phyloP scores from a whole-genome alignment of 2,113 vertebrate species.

The Fukomys damarensis region DNA sequence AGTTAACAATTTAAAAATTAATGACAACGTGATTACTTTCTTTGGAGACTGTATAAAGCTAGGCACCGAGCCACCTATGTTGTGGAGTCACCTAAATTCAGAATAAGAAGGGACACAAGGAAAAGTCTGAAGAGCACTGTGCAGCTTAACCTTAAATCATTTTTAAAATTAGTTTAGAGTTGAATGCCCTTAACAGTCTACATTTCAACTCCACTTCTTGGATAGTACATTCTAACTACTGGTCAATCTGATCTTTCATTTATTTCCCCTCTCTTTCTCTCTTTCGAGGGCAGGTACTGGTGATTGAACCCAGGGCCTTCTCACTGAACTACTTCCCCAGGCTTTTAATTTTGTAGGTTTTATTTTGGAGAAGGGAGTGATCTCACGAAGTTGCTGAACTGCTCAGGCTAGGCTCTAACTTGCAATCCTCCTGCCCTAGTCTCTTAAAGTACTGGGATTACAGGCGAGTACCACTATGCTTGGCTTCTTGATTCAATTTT shows the following conservation, averaged over 20 bases:
- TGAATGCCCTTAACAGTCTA: not conserved
- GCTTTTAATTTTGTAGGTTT: too few relatives aligned
- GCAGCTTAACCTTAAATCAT: not conserved
- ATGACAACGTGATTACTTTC: constrained; percentile 37
- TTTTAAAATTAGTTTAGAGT: not conserved
- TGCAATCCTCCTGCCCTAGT: too few relatives aligned
- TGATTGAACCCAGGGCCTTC: too few relatives aligned
- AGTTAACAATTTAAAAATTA: constrained; percentile 40
- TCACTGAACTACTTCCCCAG: too few relatives aligned
- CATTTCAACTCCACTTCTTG: not conserved
- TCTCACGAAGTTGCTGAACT: too few relatives aligned
- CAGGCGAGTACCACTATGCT: too few relatives aligned
- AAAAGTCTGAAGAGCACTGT: not conserved
- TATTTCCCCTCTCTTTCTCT: not conserved
- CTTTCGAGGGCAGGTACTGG: too few relatives aligned
- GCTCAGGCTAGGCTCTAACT: too few relatives aligned
- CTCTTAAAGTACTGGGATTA: too few relatives aligned
- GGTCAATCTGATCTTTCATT: not conserved
- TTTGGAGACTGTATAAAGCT: constrained; percentile 6
- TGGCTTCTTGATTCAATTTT: not conserved
- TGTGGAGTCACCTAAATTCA: not conserved
- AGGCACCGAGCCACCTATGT: not conserved
- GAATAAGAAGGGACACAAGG: accelerated
- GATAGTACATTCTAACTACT: not conserved
- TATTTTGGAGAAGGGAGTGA: too few relatives aligned